Evolutionary conservation across 1,140 invertebrate genomes (phyloP).

Genomic region (Plodia interpunctella): DNA sequence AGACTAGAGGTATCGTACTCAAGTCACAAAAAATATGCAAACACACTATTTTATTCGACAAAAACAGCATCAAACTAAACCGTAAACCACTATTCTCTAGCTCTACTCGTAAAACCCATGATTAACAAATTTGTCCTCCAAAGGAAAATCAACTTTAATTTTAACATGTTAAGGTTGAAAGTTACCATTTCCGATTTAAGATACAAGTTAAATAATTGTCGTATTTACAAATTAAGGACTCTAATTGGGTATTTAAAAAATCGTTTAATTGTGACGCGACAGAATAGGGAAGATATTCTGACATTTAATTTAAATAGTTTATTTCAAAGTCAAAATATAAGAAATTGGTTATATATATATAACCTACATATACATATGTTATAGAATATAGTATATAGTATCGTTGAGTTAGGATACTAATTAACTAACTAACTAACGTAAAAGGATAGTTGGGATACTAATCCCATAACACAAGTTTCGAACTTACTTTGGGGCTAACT

Average conservation of each 20-base stretch:
- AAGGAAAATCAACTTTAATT: not conserved
- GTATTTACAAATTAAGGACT: slow-evolving; percentile 34
- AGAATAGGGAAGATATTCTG: slow-evolving; percentile 20
- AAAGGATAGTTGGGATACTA: too few species aligned
- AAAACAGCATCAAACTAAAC: not conserved
- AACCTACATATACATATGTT: not conserved
- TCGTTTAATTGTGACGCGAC: slow-evolving; percentile 28
- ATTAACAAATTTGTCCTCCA: not conserved
- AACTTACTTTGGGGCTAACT: too few species aligned
- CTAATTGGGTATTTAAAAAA: slow-evolving; percentile 40
- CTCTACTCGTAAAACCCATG: not conserved
- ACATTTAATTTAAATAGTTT: not conserved
- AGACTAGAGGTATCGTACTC: not conserved
- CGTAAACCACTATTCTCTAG: not conserved
- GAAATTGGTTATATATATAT: too few species aligned
- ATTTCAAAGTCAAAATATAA: too few species aligned
- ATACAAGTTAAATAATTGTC: slow-evolving; percentile 9
- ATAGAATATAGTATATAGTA: not conserved
- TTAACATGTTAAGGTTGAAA: not conserved
- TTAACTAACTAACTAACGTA: too few species aligned
- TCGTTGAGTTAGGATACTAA: too few species aligned
- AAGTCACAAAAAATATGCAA: not conserved
- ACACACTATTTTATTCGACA: not conserved
- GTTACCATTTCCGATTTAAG: not conserved
- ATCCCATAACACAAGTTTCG: too few species aligned